Evolutionary conservation across 2,888 invertebrate species (phyloP).

Genomic region (Agriopis marginaria): DNA sequence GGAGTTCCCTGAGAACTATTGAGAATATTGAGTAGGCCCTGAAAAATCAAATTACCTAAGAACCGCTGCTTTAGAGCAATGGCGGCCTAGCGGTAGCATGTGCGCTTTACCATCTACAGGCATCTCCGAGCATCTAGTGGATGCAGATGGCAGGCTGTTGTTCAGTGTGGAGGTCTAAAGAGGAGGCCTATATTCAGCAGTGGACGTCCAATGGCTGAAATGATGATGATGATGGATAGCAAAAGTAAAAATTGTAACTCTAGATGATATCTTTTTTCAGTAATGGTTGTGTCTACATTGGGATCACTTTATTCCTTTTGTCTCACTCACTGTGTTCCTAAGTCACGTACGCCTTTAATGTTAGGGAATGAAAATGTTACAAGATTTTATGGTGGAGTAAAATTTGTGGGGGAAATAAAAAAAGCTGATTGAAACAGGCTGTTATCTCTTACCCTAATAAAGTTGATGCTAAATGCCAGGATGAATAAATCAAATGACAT

Average conservation of each 20-base stretch:
- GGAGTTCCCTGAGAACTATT: too few relatives aligned
- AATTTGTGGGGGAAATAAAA: slow-evolving; percentile 30
- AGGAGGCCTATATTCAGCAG: too few relatives aligned
- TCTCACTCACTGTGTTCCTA: not conserved
- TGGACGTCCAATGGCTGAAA: too few relatives aligned
- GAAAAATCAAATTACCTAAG: too few relatives aligned
- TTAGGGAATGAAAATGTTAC: slow-evolving; percentile 28
- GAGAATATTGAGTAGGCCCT: too few relatives aligned
- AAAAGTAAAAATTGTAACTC: not conserved
- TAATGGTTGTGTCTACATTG: slow-evolving; percentile 2
- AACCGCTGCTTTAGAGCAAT: too few relatives aligned
- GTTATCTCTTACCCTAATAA: slow-evolving; percentile 26
- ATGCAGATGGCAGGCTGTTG: too few relatives aligned
- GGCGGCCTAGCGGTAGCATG: too few relatives aligned
- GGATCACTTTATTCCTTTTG: slow-evolving; percentile 21
- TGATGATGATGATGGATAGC: too few relatives aligned
- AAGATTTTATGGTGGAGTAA: slow-evolving; percentile 28
- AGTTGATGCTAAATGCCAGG: slow-evolving; percentile 2
- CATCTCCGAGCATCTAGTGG: too few relatives aligned
- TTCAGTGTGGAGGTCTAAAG: too few relatives aligned
- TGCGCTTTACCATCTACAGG: too few relatives aligned
- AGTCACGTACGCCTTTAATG: slow-evolving; percentile 31
- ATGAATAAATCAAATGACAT: not conserved
- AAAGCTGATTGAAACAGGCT: slow-evolving; percentile 25
- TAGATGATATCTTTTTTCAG: not conserved